Base-by-base conservation (phyloP, 2,888 invertebrate genomes). In the Papilio elwesi region DNA sequence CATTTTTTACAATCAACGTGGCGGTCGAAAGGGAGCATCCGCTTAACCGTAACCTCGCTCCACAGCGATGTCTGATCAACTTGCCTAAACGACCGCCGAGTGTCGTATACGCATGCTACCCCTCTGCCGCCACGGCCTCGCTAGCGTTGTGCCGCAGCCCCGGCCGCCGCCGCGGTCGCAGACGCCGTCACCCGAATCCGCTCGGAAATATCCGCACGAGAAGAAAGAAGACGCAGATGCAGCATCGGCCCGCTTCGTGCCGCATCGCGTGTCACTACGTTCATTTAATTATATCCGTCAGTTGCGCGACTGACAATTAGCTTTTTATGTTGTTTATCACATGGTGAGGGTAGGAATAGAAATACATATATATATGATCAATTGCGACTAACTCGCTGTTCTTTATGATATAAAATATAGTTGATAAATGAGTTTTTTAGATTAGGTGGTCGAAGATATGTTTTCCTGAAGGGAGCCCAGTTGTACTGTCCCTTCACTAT, bases 81-180 rank as follows among this genome's bases (percentile, higher is more conserved):
- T 26, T 26, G 26, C 26, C 26, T 26, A 26, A 26, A 26, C 26
- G 26, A 26, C 26, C 26, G 26, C 26, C 4, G 26, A 2, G 15
- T 15, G 55, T 12, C 55, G 55, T 26, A 12, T 11, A 12, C 36
- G 55, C 55, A 38, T 48, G 64, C 47, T 48, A 11, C 47, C 47
- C 12, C 47, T 64, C 64, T n/a, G 53, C 51, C 26, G 59, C 57
- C 13, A 16, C 68, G 26, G 36, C 26, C 26, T 26, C 87, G 87
- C 90, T 90, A 92, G 91, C 92, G 91, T 92, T 93, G 93, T 93
- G 93, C 92, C n/a, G n/a, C n/a, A n/a, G 87, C 87, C 90, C 86
- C 85, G 8, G 79, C 77, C 84, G 84, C 83, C 85, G 87, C 80
- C 92, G 87, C 87, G 89, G 86, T 4, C 85, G 79, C 77, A 84